Base-by-base conservation (phyloP, 2,797 vertebrate genomes). In the Gadopsis bispinosus region DNA sequence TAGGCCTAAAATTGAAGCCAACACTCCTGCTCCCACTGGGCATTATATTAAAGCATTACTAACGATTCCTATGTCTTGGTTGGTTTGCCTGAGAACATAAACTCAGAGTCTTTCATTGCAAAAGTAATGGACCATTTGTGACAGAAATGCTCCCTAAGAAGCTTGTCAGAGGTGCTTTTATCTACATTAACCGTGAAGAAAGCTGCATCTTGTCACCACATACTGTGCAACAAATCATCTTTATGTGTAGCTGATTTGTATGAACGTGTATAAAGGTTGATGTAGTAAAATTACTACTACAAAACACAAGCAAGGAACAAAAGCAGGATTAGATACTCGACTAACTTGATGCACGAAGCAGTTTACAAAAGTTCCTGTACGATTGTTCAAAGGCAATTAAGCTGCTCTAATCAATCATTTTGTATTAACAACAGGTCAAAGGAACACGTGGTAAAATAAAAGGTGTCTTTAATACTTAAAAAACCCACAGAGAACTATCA, bases 1-100 rank as follows among this genome's bases (percentile, higher is more conserved):
- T 29, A 69, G 50, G 53, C 68, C 50, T 60, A 54, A 58, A 71
- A 81, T 11, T 69, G 51, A 85, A 83, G 72, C 69, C 76, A 85
- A 54, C 68, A 62, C 54, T 83, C 56, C 41, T 22, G 54, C 39
- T 83, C 88, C 83, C 43, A 73, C 85, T 84, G 81, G 17, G 81
- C 14, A 1, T 69, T 53, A 58, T 71, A 79, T 81, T 86, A 84
- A 87, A 81, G 56, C 61, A 66, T 79, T 26, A 50, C 56, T 85
- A 80, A 88, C 77, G 81, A 77, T 78, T 85, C 64, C 53, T 64
- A 37, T 41, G 10, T 72, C 56, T 63, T 6, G 60, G 66, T 71
- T 63, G 60, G 65, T 69, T 69, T 51, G 14, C n/a, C 4, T 20
- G 13, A 63, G 3, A 67, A 79, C 76, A 62, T 37, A 43, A 74